Evolutionary conservation across 2,797 vertebrate species (phyloP), one percentile per base, ranked within the genome.

Genomic region (Pangasius macronema): DNA sequence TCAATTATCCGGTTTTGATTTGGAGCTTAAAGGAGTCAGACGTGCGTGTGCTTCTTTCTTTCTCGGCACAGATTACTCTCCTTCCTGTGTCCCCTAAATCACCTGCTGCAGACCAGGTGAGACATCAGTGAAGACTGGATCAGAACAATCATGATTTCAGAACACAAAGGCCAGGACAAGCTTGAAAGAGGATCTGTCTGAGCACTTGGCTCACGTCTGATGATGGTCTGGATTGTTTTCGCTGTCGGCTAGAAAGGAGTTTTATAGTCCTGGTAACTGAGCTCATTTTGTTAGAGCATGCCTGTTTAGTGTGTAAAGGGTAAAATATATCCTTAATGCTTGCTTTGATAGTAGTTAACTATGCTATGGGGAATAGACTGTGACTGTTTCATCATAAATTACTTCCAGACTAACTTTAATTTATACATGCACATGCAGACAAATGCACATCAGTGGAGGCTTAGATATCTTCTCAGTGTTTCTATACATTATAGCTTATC

Each of bases 1-100:
- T 67, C 86, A 77, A 77, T 87, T 83, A 49, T 46, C 72, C 27
- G 77, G 72, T 83, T 87, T 87, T 83, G 86, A 83, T 87, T 83
- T 57, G 33, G 46, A 76, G 57, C 57, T 75, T 33, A 65, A 65
- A 83, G 72, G 22, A 77, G 81, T 61, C 70, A 68, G 57, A 22
- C 11, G 6, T 33, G 42, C 36, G n/a, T 46, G 72, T 68, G 57
- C 51, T 36, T 72, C 53, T 55, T 85, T 65, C 27, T 46, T 46
- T 46, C 68, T 49, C 20, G 20, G 55, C 79, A 68, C 30, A 75
- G 86, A 87, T 75, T 63, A 49, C 68, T 63, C 42, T 83, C 42
- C 27, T 82, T 63, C 36, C 33, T 33, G 24, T 73, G 30, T 72
- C 24, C 82, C 42, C 57, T 39, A 67, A 67, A 77, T 83, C 49